Evolutionary conservation across 2,888 invertebrate species (phyloP), one percentile per base, ranked within the genome.

Genomic region (Calameuta filiformis): DNA sequence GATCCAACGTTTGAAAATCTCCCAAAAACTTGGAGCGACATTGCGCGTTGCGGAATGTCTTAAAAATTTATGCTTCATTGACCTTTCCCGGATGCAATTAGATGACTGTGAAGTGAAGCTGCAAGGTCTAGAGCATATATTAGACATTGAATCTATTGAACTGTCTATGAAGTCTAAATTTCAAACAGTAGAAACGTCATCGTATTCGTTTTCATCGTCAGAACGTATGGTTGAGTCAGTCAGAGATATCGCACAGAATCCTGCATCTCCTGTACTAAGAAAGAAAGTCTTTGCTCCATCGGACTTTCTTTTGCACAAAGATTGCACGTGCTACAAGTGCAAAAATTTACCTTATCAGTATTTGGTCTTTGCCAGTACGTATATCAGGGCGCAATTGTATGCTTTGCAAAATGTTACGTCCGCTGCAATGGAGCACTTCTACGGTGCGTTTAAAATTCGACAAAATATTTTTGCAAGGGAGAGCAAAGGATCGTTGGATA

Each of bases 81-180:
- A 90, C 77, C 77, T 91, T 0, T 85, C 88, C 0, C 87, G 89
- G 9, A 81, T 80, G 0, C 82, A 87, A 31, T 23, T 89, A 23
- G 85, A 86, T 4, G 87, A 89, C 40, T 91, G 91, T 75, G 90
- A 90, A 69, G 85, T 89, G 1, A 89, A 89, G 37, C 81, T 91
- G 4, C 88, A 89, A 73, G 88, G 89, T 3, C 81, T 91, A 4
- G 91, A 91, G 75, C 84, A 88, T 35, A 89, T 91, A 12, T 80
- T 91, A 11, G 85, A 86, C 12, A 85, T 89, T 9, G 90, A 90
- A n/a, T 83, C 81, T 0, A 83, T 88, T 77, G 82, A 85, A 35
- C 34, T 79, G 1, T 84, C 86, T 0, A 86, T 85, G 82, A 82
- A 74, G 11, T 78, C 69, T 3, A 77, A 83, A n/a, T 15, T 68